These are phyloP conservation scores for Rhegmatorhina hoffmannsi DNA, from an alignment of 2,113 vertebrate genomes.

Conservation along the genomic window DNA sequence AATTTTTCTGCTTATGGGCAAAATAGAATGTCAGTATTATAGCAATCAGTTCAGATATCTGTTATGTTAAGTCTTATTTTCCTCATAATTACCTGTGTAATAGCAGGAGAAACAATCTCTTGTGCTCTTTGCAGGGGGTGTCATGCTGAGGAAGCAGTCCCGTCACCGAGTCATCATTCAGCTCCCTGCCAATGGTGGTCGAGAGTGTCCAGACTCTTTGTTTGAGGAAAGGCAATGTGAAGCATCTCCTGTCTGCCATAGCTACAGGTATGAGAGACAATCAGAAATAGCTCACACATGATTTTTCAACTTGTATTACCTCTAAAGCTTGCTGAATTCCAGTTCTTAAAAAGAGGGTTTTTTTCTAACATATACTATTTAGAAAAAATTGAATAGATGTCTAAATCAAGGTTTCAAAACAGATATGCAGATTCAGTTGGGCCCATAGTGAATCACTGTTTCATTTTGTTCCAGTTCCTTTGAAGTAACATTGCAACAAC, in stretches of 20 bases:
- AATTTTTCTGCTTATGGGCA: not conserved
- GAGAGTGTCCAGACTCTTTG: constrained; percentile 89
- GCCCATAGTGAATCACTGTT: not conserved
- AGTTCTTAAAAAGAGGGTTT: not conserved
- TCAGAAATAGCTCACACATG: not conserved
- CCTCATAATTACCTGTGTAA: not conserved
- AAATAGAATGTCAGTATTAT: not conserved
- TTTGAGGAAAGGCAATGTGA: constrained; percentile 91
- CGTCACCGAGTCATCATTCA: constrained; percentile 89
- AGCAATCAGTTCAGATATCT: not conserved
- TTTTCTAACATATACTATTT: not conserved
- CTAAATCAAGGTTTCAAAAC: not conserved
- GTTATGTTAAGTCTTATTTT: not conserved
- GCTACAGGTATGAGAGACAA: constrained; percentile 83
- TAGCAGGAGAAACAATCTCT: not conserved
- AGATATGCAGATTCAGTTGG: not conserved
- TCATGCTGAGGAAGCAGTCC: constrained; percentile 80
- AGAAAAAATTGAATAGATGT: not conserved
- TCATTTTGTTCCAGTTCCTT: not conserved
- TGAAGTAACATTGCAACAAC: not conserved
- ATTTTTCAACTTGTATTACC: not conserved
- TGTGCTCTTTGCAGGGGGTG: constrained; percentile 72
- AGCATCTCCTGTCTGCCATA: constrained; percentile 79
- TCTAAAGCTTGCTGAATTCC: not conserved
- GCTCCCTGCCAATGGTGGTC: constrained; percentile 87